These are phyloP conservation scores for Byasa hedistus DNA, from an alignment of 2,888 invertebrate genomes.

Conservation along the genomic window DNA sequence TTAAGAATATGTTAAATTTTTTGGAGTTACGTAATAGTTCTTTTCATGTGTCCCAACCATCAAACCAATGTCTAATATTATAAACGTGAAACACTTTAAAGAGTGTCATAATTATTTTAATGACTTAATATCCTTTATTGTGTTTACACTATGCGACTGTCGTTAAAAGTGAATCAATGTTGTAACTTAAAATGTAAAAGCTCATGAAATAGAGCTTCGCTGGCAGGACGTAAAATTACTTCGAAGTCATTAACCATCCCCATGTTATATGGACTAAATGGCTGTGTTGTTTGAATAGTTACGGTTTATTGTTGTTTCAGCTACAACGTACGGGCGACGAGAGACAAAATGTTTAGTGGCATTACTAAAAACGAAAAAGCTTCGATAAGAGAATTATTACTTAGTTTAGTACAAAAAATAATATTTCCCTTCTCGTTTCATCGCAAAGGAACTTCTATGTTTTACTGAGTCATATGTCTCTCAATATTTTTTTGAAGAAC, in stretches of 20 bases:
- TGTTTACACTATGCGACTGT: slow-evolving; percentile 21
- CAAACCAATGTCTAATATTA: too few species aligned
- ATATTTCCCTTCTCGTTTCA: too few species aligned
- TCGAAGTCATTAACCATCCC: slow-evolving; percentile 34
- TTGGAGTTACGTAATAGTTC: too few species aligned
- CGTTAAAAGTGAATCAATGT: slow-evolving; percentile 24
- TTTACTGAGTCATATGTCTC: too few species aligned
- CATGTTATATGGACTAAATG: slow-evolving; percentile 34
- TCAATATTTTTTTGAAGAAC: too few species aligned
- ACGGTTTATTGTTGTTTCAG: slow-evolving; percentile 38
- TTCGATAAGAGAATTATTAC: slow-evolving; percentile 1
- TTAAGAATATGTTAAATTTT: too few species aligned
- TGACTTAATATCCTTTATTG: slow-evolving; percentile 18
- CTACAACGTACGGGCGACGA: slow-evolving; percentile 23
- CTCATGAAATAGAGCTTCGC: slow-evolving; percentile 24
- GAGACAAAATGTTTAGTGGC: slow-evolving; percentile 19
- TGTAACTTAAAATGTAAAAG: slow-evolving; percentile 23
- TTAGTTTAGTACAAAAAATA: neutral
- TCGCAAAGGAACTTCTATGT: too few species aligned
- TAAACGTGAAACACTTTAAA: slow-evolving; percentile 1
- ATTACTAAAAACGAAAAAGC: slow-evolving; percentile 13
- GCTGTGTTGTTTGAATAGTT: slow-evolving; percentile 33
- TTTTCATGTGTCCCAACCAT: too few species aligned
- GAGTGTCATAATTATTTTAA: slow-evolving; percentile 10
- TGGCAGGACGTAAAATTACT: slow-evolving; percentile 32